Conservation (phyloP, 1,140 invertebrate genomes). For the Hetaerina americana region DNA sequence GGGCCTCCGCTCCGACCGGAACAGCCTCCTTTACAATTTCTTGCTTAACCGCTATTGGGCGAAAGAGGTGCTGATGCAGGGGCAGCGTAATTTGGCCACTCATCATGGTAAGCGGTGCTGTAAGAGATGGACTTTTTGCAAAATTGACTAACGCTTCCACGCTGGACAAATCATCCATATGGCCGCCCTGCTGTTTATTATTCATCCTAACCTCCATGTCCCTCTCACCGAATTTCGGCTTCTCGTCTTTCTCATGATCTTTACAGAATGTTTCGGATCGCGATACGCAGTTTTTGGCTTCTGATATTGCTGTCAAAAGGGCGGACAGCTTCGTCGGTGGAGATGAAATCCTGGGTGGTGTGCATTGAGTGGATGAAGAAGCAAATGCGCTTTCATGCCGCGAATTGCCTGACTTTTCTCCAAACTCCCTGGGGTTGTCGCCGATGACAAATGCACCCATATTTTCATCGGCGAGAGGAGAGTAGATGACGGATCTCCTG, state of each 20-base stretch:
- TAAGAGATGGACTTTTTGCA: slow-evolving; percentile 6
- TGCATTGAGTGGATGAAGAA: too few species aligned
- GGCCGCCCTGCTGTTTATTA: slow-evolving; percentile 5
- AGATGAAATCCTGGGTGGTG: neutral
- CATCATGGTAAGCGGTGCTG: neutral
- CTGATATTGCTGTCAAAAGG: neutral
- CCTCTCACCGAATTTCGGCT: slow-evolving; percentile 5
- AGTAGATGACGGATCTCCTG: slow-evolving; percentile 71
- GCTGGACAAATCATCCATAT: slow-evolving; percentile 9
- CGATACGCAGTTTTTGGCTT: neutral
- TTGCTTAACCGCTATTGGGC: neutral
- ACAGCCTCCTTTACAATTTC: neutral
- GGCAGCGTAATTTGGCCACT: neutral
- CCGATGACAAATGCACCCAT: too few species aligned
- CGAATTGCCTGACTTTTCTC: too few species aligned
- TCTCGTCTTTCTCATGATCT: slow-evolving; percentile 1
- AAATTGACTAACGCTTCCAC: slow-evolving; percentile 16
- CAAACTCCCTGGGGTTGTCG: too few species aligned
- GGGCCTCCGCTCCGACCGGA: slow-evolving; percentile 34
- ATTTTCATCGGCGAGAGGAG: slow-evolving; percentile 36
- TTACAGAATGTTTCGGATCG: neutral
- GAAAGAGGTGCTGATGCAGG: neutral
- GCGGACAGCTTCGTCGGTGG: slow-evolving; percentile 1
- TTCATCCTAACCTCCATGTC: slow-evolving; percentile 9
- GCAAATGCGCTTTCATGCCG: too few species aligned